Base-by-base conservation (phyloP, 2,888 invertebrate species). In the Microplitis manilae region DNA sequence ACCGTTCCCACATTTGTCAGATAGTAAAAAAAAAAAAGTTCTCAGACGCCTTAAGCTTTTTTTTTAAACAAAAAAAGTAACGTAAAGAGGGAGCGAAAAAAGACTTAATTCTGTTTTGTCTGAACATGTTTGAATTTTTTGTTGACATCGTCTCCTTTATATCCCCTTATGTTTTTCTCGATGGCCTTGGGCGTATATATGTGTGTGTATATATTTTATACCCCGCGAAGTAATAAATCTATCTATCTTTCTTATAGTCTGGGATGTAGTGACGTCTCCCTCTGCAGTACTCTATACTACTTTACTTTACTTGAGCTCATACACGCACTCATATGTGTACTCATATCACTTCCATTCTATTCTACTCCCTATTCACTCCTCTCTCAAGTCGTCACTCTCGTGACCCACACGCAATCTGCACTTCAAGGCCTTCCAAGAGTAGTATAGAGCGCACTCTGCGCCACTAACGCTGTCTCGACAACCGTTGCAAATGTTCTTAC, bases 401-500 rank as follows among this genome's bases (percentile, higher is more conserved):
- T 80, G 78, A 84, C 83, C 83, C 83, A 85, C 85, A 82, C 84
- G 81, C 82, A 80, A 82, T 81, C 81, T 81, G 75, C 79, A 81
- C 83, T 84, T 82, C 82, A 81, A 83, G 83, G 84, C 81, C 83
- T 78, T 68, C 73, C 69, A 68, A 40, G 62, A 50, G 62, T 50
- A 50, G 50, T 50, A 50, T 13, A 50, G 8, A 50, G 50, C 50
- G 50, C 50, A 50, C 50, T 50, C 13, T 13, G 50, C 13, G 62
- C 60, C 69, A 68, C 69, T 68, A 75, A 72, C 72, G 59, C 73
- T 40, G 72, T 69, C 38, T 73, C 17, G 61, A 75, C 67, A 67
- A 68, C 73, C 69, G 68, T 59, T 77, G 68, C 73, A 61, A 70
- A 76, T 72, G 39, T 72, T 74, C 72, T 75, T 69, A 73, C 61